Evolutionary conservation across 2,888 invertebrate genomes (phyloP), one percentile per base, ranked within the genome.

Genomic region (Drosophila mayaguana): DNA sequence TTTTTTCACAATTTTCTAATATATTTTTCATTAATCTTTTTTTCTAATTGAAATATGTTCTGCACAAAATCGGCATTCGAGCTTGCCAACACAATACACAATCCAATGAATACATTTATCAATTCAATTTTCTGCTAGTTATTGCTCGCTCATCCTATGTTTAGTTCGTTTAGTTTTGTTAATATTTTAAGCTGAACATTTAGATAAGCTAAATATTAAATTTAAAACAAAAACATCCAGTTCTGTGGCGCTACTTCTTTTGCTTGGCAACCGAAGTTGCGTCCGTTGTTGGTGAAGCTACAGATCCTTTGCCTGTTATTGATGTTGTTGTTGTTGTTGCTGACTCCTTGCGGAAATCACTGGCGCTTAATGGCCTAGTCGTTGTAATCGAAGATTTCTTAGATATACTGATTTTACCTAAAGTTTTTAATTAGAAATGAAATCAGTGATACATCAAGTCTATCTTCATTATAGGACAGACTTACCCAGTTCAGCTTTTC

Each of bases 211-310:
- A 82, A 82, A 80, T 75, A 70, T 74, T 72, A 78, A 78, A 78
- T 69, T 86, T 80, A 70, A 86, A 87, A 72, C 87, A 84, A 67
- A 84, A 78, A 68, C 84, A 86, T 61, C 84, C 75, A 61, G 75
- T 78, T 50, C 55, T 63, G 32, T 75, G 72, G 55, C 80, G 85
- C 84, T 85, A 85, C 85, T 85, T 87, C 28, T 75, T 87, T 56
- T 80, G 87, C 75, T 85, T 84, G 51, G 76, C 69, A 72, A 72
- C 42, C 40, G 69, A 72, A 80, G 71, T 72, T 28, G 61, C 64
- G 61, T 66, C 75, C 36, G 63, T 66, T 62, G 48, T 20, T 45
- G 68, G 18, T 22, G 51, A n/a, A 34, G 55, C 20, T 38, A 57
- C 25, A 53, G 54, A 16, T 42, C 18, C 32, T 20, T 63, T 45